Conservation (phyloP, 1,140 invertebrate genomes). For the Arctopsyche grandis region DNA sequence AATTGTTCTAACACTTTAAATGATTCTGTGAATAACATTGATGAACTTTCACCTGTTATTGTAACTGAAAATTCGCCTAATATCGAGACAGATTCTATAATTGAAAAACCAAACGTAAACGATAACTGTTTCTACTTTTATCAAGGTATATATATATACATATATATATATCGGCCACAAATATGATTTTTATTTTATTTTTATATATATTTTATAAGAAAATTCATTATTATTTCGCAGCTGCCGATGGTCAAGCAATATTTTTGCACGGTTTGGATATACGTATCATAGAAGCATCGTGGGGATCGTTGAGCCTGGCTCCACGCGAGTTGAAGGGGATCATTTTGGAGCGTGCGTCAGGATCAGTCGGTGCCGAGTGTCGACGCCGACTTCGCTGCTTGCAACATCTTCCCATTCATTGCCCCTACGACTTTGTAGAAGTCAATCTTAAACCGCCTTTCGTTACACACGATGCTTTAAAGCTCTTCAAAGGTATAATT, state of each 20-base stretch:
- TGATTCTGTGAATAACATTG: neutral
- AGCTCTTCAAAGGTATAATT: constrained; percentile 72
- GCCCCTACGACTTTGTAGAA: constrained; percentile 91
- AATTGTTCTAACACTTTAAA: neutral
- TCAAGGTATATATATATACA: constrained; percentile 73
- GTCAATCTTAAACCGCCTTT: constrained; percentile 79
- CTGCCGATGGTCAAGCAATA: constrained; percentile 89
- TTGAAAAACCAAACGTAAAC: constrained; percentile 8
- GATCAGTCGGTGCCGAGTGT: constrained; percentile 85
- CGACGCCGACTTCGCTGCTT: constrained; percentile 83
- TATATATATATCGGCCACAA: no score
- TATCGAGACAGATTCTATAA: neutral
- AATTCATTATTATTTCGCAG: constrained; percentile 61
- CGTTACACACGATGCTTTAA: constrained; percentile 74
- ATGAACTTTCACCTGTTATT: neutral
- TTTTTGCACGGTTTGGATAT: constrained; percentile 93
- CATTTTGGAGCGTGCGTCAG: constrained; percentile 86
- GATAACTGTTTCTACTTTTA: constrained; percentile 85
- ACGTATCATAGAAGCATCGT: constrained; percentile 87
- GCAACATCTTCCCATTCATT: constrained; percentile 88
- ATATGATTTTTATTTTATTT: neutral
- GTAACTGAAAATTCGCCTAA: neutral
- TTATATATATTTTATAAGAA: constrained; percentile 1
- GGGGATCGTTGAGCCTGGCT: constrained; percentile 82
- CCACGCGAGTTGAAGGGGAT: constrained; percentile 78